These are phyloP conservation scores for Rhinoraja longicauda DNA, from an alignment of 2,797 vertebrate species.

Conservation along the genomic window DNA sequence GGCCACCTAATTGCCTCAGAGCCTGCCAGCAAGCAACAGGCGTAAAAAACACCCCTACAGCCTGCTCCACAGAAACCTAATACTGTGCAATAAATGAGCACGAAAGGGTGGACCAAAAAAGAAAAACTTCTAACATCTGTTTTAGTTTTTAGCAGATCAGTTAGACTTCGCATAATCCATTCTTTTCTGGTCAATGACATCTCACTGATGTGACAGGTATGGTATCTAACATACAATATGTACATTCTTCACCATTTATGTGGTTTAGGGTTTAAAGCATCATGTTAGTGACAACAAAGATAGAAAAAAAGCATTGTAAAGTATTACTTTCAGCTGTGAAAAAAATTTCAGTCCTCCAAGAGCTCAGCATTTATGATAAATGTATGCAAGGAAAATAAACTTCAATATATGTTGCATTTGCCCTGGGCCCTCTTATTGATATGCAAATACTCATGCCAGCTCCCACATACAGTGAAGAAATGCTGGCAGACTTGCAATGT, in stretches of 20 bases:
- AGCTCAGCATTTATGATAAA: constrained; percentile 20
- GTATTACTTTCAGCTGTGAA: constrained; percentile 31
- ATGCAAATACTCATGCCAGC: not conserved
- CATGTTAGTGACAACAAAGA: not conserved
- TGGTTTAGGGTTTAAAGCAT: not conserved
- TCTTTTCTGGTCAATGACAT: constrained; percentile 26
- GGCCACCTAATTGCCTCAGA: not conserved
- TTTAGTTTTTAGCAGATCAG: not conserved
- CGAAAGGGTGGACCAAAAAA: not conserved
- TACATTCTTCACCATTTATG: not conserved
- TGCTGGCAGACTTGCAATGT: not conserved
- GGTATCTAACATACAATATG: not conserved
- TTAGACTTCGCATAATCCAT: constrained; percentile 29
- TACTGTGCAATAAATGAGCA: not conserved
- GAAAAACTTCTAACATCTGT: not conserved
- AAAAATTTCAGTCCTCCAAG: constrained; percentile 21
- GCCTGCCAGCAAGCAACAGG: not conserved
- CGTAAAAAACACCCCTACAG: not conserved
- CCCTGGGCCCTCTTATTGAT: constrained; percentile 18
- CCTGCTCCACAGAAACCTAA: not conserved
- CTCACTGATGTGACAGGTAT: constrained; percentile 34
- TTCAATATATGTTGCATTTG: constrained; percentile 16
- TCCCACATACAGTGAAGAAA: not conserved
- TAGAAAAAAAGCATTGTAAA: not conserved
- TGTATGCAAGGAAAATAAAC: constrained; percentile 17